These are phyloP conservation scores for Cossypha niveicapilla DNA, from an alignment of 2,797 vertebrate species.

Conservation along the genomic window DNA sequence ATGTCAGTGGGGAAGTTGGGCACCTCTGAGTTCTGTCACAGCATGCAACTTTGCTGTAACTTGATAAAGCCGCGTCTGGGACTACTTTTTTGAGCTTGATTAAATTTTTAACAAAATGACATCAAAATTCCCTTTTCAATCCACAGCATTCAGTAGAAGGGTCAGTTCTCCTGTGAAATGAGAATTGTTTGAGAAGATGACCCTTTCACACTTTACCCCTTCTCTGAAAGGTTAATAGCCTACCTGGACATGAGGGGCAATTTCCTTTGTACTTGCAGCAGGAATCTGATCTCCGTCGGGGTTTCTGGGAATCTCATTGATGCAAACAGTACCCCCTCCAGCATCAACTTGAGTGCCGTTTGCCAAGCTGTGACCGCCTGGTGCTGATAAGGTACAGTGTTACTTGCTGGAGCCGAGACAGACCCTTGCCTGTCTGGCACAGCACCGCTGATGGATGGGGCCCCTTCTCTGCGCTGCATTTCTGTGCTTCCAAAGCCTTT, in stretches of 20 bases:
- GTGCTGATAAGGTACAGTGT: rapidly evolving
- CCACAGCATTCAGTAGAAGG: background rate
- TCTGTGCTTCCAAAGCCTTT: background rate
- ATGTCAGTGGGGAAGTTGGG: background rate
- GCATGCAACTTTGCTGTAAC: background rate
- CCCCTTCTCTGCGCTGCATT: background rate
- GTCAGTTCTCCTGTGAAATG: background rate
- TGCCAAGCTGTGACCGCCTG: background rate
- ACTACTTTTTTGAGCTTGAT: background rate
- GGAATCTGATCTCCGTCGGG: background rate
- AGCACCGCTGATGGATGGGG: background rate
- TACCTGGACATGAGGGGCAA: background rate
- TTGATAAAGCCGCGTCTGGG: background rate
- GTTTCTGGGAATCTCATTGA: background rate
- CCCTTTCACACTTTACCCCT: background rate
- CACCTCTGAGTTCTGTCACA: background rate
- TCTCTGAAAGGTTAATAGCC: background rate
- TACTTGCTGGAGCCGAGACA: background rate
- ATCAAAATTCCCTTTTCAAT: background rate
- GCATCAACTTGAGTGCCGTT: rapidly evolving
- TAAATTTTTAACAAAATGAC: background rate
- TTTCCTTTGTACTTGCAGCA: background rate
- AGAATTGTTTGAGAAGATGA: background rate
- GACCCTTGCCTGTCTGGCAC: background rate
- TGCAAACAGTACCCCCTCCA: background rate